A percentile compares a stretch with the other conserved stretches of the same genome.
phyloP scores from a whole-genome alignment of 2,888 invertebrate species.

The Dynastes tityus region DNA sequence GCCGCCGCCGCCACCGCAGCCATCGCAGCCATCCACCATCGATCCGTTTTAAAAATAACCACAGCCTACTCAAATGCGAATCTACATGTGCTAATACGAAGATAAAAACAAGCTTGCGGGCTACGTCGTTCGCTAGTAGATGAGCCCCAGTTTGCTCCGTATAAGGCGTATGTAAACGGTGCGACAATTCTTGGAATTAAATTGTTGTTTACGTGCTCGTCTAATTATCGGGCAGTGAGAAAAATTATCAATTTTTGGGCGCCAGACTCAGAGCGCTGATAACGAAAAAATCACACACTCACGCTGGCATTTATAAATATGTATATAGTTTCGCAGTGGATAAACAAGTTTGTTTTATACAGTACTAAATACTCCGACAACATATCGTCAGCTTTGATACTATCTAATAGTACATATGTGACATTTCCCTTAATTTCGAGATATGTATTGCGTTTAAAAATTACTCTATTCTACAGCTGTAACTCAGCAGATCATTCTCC shows the following conservation, averaged over 20 bases:
- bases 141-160: not conserved
- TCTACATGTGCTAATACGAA: not conserved
- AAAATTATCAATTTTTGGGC: slow-evolving; percentile 48
- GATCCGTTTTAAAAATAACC: too few species aligned
- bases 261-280: slow-evolving; percentile 34
- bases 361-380: too few species aligned
- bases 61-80: too few species aligned
- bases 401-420: too few species aligned
- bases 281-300: slow-evolving; percentile 30
- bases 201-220: slow-evolving; percentile 33
- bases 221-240: slow-evolving; percentile 41
- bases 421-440: too few species aligned
- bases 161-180: not conserved
- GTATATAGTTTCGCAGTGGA: not conserved
- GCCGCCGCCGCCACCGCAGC: too few species aligned
- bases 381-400: too few species aligned
- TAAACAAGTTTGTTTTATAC: not conserved
- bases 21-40: too few species aligned
- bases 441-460: too few species aligned
- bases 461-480: too few species aligned
- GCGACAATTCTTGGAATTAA: slow-evolving; percentile 41
- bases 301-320: not conserved
- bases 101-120: too few species aligned
- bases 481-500: too few species aligned
- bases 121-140: not conserved